Percentiles rank a stretch among this genome's conserved stretches.
Evolutionary conservation across 2,888 invertebrate genomes (phyloP).

Genomic region (Orchesella flavescens): DNA sequence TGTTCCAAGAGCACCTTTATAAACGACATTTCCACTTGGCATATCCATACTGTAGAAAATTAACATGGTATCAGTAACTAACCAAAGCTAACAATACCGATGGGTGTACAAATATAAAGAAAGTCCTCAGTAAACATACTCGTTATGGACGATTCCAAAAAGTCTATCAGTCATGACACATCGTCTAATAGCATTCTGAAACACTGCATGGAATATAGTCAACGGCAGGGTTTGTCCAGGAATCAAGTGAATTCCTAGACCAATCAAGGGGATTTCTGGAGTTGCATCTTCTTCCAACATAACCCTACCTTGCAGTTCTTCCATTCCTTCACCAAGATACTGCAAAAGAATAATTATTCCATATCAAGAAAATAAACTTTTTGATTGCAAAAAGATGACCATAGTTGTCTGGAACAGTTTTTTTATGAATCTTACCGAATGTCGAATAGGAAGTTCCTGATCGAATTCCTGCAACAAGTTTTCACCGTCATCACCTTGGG

Average conservation of each 20-base stretch:
- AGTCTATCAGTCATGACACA: conserved; percentile 79
- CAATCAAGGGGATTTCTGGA: conserved; percentile 78
- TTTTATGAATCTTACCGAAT: conserved; percentile 60
- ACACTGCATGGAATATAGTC: conserved; percentile 77
- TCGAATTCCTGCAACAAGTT: conserved; percentile 64
- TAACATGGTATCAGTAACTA: background rate
- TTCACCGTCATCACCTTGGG: conserved; percentile 10
- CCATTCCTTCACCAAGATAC: conserved; percentile 79
- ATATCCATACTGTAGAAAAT: conserved; percentile 51
- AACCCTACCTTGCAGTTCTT: conserved; percentile 80
- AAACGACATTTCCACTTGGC: conserved; percentile 55
- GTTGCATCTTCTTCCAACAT: conserved; percentile 78
- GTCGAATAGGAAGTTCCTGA: conserved; percentile 68
- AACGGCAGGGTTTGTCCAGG: conserved; percentile 88
- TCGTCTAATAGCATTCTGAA: conserved; percentile 78
- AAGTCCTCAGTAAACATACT: conserved; percentile 72
- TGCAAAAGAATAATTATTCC: conserved; percentile 72
- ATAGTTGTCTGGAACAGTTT: no score
- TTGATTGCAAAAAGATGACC: no score
- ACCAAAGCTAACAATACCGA: no score
- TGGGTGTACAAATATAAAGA: no score
- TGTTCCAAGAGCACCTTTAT: conserved; percentile 76
- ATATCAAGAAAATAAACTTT: no score
- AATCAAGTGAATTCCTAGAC: conserved; percentile 80
- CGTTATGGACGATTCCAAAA: conserved; percentile 79